Conservation (phyloP, 2,113 vertebrate species). For the Thamnaconus septentrionalis region DNA sequence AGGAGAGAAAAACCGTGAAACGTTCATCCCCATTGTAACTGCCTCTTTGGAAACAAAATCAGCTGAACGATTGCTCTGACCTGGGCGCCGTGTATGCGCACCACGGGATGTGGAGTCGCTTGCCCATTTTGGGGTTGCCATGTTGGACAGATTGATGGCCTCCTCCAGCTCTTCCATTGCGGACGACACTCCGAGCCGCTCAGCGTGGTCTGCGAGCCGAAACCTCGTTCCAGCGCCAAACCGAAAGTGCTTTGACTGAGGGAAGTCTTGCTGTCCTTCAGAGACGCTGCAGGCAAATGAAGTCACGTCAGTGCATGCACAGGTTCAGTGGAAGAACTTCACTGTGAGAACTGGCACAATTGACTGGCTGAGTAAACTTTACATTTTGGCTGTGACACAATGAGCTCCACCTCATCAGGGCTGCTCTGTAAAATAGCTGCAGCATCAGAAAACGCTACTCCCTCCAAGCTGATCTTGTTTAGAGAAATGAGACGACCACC, state of each 20-base stretch:
- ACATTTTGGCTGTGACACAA: slow-evolving; percentile 92
- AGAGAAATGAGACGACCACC: slow-evolving; percentile 91
- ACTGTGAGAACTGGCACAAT: slow-evolving; percentile 2
- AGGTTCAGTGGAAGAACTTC: not conserved
- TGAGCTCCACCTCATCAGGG: slow-evolving; percentile 85
- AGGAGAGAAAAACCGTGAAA: not conserved
- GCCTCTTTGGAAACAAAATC: not conserved
- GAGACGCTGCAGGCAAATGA: slow-evolving; percentile 51
- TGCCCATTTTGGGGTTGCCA: slow-evolving; percentile 64
- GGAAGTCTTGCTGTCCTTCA: slow-evolving; percentile 62
- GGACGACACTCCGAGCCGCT: slow-evolving; percentile 64
- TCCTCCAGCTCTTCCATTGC: slow-evolving; percentile 74
- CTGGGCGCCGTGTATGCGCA: slow-evolving; percentile 77
- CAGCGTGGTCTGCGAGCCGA: slow-evolving; percentile 76
- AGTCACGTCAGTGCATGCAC: not conserved
- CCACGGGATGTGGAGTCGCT: slow-evolving; percentile 70
- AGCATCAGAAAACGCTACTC: slow-evolving; percentile 86
- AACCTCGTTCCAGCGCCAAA: slow-evolving; percentile 66
- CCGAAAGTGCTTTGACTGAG: slow-evolving; percentile 65
- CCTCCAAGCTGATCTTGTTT: slow-evolving; percentile 88
- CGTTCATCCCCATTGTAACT: too few relatives aligned
- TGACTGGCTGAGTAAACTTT: slow-evolving; percentile 13
- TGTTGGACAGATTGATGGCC: slow-evolving; percentile 66
- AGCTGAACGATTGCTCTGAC: slow-evolving; percentile 59
- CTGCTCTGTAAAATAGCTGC: slow-evolving; percentile 88